phyloP scores from a whole-genome alignment of 2,888 invertebrate genomes.

The Cristatella mucedo region DNA sequence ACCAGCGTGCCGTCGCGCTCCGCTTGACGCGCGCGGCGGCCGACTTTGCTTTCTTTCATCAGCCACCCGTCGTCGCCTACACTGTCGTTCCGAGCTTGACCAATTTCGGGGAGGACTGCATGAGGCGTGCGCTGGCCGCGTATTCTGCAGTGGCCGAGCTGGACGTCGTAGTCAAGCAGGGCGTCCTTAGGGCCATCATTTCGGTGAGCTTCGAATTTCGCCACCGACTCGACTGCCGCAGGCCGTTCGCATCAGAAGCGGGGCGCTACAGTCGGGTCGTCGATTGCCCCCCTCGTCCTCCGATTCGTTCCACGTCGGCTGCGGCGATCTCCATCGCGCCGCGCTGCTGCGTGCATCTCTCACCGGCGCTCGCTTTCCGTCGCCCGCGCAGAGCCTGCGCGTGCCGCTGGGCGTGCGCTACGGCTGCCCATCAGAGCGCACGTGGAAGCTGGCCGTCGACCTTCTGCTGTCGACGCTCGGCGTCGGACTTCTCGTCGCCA shows the following conservation, averaged over 20 bases:
- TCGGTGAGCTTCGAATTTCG: constrained; percentile 37
- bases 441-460: constrained; percentile 66
- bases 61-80: constrained; percentile 43
- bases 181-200: constrained; percentile 54
- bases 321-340: constrained; percentile 46
- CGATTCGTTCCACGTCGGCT: constrained; percentile 56
- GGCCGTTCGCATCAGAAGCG: too few relatives aligned
- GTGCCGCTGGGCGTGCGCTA: constrained; percentile 64
- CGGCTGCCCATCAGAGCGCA: constrained; percentile 57
- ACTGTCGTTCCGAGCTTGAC: constrained; percentile 48
- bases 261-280: too few relatives aligned
- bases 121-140: constrained; percentile 9
- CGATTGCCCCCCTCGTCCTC: too few relatives aligned
- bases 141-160: background rate
- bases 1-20: too few relatives aligned
- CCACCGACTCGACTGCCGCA: too few relatives aligned
- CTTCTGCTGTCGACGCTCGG: constrained; percentile 60
- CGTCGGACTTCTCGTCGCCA: constrained; percentile 69
- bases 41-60: constrained; percentile 29
- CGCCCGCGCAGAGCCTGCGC: constrained; percentile 51
- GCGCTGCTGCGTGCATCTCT: background rate
- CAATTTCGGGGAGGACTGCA: constrained; percentile 12
- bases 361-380: background rate
- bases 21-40: too few relatives aligned
- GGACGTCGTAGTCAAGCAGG: constrained; percentile 50